A percentile compares a stretch with the other conserved stretches of the same genome.
Evolutionary conservation across 2,888 invertebrate species (phyloP).

Genomic region (Eupithecia exiguata): DNA sequence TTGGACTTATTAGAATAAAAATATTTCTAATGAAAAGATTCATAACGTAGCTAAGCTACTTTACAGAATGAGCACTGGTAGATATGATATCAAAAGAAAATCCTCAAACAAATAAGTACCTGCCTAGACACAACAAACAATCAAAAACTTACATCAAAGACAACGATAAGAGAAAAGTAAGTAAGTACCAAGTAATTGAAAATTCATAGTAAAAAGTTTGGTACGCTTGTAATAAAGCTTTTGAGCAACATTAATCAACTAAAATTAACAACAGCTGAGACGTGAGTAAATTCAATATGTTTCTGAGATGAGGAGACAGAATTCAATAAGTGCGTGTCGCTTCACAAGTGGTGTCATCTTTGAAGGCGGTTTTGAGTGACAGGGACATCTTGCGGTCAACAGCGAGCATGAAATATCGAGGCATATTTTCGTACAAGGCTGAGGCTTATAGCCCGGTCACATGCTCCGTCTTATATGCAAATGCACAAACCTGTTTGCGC

Average conservation of each 20-base stretch:
- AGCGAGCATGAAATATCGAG: conserved; percentile 30
- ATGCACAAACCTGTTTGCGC: too few relatives aligned
- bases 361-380: conserved; percentile 34
- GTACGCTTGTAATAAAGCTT: conserved; percentile 26
- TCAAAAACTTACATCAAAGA: conserved; percentile 13
- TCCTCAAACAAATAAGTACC: conserved; percentile 11
- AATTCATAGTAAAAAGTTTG: conserved; percentile 5
- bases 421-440: conserved; percentile 6
- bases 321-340: conserved; percentile 45
- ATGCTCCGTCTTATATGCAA: too few relatives aligned
- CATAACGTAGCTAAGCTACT: conserved; percentile 1
- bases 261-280: conserved; percentile 39
- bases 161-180: background rate
- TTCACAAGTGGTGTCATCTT: conserved; percentile 32
- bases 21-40: conserved; percentile 3
- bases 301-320: conserved; percentile 29
- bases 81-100: conserved; percentile 9
- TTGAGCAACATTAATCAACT: conserved; percentile 39
- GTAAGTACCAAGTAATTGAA: conserved; percentile 12
- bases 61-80: conserved; percentile 6
- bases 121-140: conserved; percentile 3
- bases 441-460: too few relatives aligned
- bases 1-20: conserved; percentile 1
- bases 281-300: conserved; percentile 41
- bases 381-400: conserved; percentile 43